Conservation (phyloP, 2,888 invertebrate genomes). For the Amphimallon solstitiale region DNA sequence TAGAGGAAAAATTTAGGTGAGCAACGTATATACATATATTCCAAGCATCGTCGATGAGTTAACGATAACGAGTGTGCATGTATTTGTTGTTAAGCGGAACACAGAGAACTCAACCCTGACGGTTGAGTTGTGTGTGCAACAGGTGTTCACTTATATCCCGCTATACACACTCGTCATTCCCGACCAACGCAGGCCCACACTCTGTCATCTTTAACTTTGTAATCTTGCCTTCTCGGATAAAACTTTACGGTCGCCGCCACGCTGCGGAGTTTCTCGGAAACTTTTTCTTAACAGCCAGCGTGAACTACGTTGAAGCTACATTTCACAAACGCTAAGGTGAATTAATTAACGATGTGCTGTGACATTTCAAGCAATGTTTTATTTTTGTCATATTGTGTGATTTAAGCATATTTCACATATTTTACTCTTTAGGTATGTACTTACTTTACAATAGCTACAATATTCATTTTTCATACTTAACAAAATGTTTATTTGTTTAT, state of each 20-base stretch:
- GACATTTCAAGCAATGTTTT: conserved; percentile 12
- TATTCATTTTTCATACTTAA: too few species aligned
- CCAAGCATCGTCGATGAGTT: conserved; percentile 36
- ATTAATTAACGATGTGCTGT: conserved; percentile 26
- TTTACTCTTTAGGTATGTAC: neutral
- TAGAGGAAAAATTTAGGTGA: conserved; percentile 26
- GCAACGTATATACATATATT: conserved; percentile 20
- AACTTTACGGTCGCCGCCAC: conserved; percentile 15
- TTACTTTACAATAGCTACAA: neutral
- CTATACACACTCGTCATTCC: conserved; percentile 37
- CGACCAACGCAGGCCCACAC: conserved; percentile 28
- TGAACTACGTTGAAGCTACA: neutral
- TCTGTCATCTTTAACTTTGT: conserved; percentile 37
- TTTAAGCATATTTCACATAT: neutral
- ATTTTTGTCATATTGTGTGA: neutral
- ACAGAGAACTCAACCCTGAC: conserved; percentile 25
- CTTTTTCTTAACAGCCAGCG: conserved; percentile 7
- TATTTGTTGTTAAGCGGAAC: conserved; percentile 51
- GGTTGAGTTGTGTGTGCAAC: conserved; percentile 37
- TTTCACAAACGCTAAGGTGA: conserved; percentile 14
- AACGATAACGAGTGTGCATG: conserved; percentile 48
- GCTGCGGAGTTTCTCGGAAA: conserved; percentile 9
- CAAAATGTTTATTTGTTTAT: too few species aligned
- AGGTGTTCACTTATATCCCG: conserved; percentile 40
- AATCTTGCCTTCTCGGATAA: conserved; percentile 23